Percentiles rank a stretch among this genome's conserved stretches.
phyloP scores from a whole-genome alignment of 2,888 invertebrate genomes.

The Phaonia tiefii region DNA sequence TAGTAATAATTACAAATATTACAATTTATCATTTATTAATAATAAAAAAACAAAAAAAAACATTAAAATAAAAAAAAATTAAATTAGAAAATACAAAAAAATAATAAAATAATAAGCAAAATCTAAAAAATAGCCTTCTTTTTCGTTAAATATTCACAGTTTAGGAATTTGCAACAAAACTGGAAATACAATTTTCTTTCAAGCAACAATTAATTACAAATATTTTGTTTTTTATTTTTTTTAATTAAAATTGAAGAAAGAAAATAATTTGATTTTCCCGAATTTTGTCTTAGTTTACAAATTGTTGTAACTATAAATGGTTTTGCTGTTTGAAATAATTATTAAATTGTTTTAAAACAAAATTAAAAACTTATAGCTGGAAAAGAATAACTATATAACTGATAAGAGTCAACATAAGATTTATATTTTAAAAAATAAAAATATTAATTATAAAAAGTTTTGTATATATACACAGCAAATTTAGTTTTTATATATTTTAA shows the following conservation, averaged over 20 bases:
- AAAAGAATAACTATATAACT: slow-evolving; percentile 14
- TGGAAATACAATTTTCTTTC: no score
- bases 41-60: no score
- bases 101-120: slow-evolving; percentile 69
- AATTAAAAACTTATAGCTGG: no score
- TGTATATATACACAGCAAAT: not conserved
- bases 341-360: slow-evolving; percentile 25
- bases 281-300: no score
- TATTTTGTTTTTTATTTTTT: slow-evolving; percentile 12
- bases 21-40: slow-evolving; percentile 61
- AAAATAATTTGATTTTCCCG: no score
- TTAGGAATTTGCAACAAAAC: slow-evolving; percentile 48
- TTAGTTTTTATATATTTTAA: not conserved
- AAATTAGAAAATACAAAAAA: slow-evolving; percentile 33
- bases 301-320: no score
- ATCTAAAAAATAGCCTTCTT: slow-evolving; percentile 74
- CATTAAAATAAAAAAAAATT: not conserved
- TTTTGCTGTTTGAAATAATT: no score
- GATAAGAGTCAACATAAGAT: no score
- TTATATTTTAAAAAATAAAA: not conserved
- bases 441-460: not conserved
- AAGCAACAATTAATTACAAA: no score
- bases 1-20: slow-evolving; percentile 39
- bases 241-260: no score
- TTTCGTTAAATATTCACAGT: no score